Evolutionary conservation across 2,113 vertebrate genomes (phyloP).

Genomic region (Narcine bancroftii): DNA sequence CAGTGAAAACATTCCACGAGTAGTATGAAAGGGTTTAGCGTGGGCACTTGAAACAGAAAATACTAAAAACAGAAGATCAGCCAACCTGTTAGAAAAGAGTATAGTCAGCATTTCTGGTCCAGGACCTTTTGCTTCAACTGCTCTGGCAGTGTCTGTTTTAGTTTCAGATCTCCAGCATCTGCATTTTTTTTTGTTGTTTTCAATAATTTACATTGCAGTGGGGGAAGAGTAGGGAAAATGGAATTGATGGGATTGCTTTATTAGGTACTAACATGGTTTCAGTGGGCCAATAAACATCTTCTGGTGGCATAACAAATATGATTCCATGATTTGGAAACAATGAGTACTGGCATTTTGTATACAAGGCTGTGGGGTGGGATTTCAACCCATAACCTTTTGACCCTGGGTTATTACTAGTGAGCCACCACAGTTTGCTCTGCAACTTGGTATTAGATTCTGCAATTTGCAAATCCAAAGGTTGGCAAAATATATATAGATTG

Average conservation of each 20-base stretch:
- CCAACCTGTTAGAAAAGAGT: not conserved
- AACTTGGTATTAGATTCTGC: not conserved
- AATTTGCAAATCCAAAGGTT: not conserved
- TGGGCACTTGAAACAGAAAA: not conserved
- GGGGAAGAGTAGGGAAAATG: too few species aligned
- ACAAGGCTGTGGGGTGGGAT: not conserved
- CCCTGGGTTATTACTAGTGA: not conserved
- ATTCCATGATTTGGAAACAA: too few species aligned
- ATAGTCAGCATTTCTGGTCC: not conserved
- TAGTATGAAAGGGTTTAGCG: not conserved
- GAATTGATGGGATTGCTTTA: too few species aligned
- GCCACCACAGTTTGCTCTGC: not conserved
- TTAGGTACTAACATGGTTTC: too few species aligned
- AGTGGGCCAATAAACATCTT: too few species aligned
- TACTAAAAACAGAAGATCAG: not conserved
- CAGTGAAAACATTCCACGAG: not conserved
- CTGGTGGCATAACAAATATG: too few species aligned
- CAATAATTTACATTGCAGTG: too few species aligned
- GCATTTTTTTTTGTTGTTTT: not conserved
- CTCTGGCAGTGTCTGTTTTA: too few species aligned
- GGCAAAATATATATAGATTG: not conserved
- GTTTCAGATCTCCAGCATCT: not conserved
- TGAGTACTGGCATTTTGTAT: not conserved
- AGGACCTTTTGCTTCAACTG: too few species aligned
- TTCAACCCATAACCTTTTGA: not conserved